Evolutionary conservation across 2,888 invertebrate genomes (phyloP), one percentile per base, ranked within the genome.

Genomic region (Cheilosia soror): DNA sequence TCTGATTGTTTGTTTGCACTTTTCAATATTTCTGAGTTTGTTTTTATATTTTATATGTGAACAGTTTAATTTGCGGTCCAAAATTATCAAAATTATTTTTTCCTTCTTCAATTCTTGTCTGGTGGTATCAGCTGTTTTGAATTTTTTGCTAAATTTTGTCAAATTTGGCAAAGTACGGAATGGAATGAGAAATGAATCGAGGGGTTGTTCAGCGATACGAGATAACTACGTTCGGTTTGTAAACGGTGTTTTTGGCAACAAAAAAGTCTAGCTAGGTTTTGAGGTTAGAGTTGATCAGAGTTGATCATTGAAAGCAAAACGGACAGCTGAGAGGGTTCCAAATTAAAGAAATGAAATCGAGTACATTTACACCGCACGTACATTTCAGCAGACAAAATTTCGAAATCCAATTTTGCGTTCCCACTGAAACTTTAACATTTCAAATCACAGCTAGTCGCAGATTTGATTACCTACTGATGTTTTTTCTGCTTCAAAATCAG

Each of bases 51-150:
- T 25, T 5, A 42, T 33, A 44, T 2, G 4, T 11, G n/a, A 65
- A 73, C 63, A 20, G 4, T 4, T 44, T 0, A 49, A 55, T 57
- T 49, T 69, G 31, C 47, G 11, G 40, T 40, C 11, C 27, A 71
- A 73, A 71, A 57, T 55, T 62, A 49, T 51, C 15, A 25, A 58
- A 58, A 31, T 47, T 2, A 40, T 57, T 47, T 71, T 58, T 58
- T 55, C 25, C n/a, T 42, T 44, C 13, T 31, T 53, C 2, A 42
- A 13, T 33, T 71, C 40, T 9, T 29, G 62, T 25, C 31, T 72
- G 20, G 68, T 68, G 31, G 13, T 5, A 55, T 73, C 73, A 80
- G 77, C 76, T 82, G 81, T 77, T 77, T 49, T 44, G 62, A 42
- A 11, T 51, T 62, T 71, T 71, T 55, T 53, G 73, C 66, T n/a